Evolutionary conservation across 2,113 vertebrate genomes (phyloP).

Genomic region (Tamias sibiricus): DNA sequence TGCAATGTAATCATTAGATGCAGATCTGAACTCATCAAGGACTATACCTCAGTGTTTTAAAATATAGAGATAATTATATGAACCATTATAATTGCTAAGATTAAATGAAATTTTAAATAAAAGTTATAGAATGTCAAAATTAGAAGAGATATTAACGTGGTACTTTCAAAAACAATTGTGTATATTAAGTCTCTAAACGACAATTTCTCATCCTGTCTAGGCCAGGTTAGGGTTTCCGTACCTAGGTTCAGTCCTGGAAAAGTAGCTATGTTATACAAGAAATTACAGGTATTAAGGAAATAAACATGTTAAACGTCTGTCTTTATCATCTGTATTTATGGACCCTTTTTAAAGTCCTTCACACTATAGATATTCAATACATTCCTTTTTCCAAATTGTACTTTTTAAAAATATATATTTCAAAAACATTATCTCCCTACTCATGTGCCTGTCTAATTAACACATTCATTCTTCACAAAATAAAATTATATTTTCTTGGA

Average conservation of each 20-base stretch:
- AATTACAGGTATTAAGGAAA: neutral
- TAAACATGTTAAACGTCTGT: neutral
- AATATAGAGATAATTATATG: neutral
- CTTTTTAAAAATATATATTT: neutral
- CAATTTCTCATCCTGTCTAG: neutral
- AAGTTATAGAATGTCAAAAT: neutral
- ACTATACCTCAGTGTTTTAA: neutral
- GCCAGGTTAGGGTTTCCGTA: accelerated
- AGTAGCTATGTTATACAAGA: accelerated
- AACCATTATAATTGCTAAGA: neutral
- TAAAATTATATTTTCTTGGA: neutral
- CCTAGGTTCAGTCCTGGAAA: neutral
- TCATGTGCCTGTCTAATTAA: neutral
- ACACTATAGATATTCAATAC: neutral
- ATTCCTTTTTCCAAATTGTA: neutral
- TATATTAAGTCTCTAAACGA: neutral
- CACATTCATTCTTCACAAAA: neutral
- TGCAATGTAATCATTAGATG: neutral
- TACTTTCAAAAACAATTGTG: neutral
- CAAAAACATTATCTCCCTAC: neutral
- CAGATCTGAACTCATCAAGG: neutral
- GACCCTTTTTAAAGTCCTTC: neutral
- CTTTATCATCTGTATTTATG: neutral
- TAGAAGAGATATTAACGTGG: neutral
- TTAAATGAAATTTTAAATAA: neutral